Evolutionary conservation across 2,797 vertebrate species (phyloP).

Genomic region (Bradypodion pumilum): DNA sequence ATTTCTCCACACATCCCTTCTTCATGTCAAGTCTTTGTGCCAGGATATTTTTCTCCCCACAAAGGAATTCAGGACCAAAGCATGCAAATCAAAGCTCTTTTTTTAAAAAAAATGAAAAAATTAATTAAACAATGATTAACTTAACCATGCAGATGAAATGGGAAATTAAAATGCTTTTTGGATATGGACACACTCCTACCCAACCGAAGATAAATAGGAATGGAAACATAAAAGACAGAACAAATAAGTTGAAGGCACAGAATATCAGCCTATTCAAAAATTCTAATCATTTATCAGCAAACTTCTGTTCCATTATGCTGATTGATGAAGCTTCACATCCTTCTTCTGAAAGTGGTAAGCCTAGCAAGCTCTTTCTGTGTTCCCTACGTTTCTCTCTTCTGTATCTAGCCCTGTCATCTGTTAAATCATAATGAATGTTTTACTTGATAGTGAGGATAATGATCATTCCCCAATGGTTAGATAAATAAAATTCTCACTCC

Average conservation of each 20-base stretch:
- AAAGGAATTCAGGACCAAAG: slow-evolving; percentile 28
- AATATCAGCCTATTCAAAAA: slow-evolving; percentile 21
- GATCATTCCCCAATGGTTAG: background rate
- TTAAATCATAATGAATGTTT: slow-evolving; percentile 37
- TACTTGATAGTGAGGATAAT: slow-evolving; percentile 34
- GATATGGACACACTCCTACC: slow-evolving; percentile 23
- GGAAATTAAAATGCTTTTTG: slow-evolving; percentile 29
- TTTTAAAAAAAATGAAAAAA: accelerated
- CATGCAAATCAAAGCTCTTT: background rate
- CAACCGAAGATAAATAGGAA: slow-evolving; percentile 21
- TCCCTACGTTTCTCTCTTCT: slow-evolving; percentile 27
- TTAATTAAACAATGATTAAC: slow-evolving; percentile 23
- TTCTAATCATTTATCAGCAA: slow-evolving; percentile 22
- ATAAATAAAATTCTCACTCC: slow-evolving; percentile 39
- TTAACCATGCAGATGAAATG: background rate
- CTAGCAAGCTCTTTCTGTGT: background rate
- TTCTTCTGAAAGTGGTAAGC: slow-evolving; percentile 29
- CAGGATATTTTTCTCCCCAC: background rate
- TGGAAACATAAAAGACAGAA: background rate
- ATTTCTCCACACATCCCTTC: slow-evolving; percentile 25
- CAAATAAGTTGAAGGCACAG: slow-evolving; percentile 22
- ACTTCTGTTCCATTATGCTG: slow-evolving; percentile 34
- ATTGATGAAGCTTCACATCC: slow-evolving; percentile 28
- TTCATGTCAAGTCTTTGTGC: background rate
- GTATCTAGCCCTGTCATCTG: slow-evolving; percentile 31